These are phyloP conservation scores for Eristalis tenax DNA, from an alignment of 2,888 invertebrate genomes.

Conservation along the genomic window DNA sequence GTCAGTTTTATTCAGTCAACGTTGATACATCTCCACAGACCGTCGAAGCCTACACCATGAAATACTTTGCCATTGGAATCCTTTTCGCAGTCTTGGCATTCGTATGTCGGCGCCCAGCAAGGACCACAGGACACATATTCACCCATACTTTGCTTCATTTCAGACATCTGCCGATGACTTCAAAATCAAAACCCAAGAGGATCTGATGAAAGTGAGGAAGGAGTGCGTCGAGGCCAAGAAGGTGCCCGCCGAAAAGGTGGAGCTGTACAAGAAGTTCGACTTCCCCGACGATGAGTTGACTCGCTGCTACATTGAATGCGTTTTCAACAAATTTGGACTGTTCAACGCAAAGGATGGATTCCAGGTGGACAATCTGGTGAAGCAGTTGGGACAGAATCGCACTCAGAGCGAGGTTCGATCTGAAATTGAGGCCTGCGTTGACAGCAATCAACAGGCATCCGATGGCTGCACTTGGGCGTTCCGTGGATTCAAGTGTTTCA, in stretches of 20 bases:
- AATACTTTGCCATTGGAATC: constrained; percentile 77
- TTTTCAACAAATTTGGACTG: constrained; percentile 80
- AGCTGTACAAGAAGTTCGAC: constrained; percentile 80
- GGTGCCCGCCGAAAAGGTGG: constrained; percentile 78
- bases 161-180: constrained; percentile 78
- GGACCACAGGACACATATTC: background rate
- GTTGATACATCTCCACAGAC: constrained; percentile 24
- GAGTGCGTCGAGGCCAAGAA: constrained; percentile 79
- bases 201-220: constrained; percentile 78
- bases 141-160: background rate
- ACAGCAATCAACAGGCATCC: constrained; percentile 79
- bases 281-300: constrained; percentile 80
- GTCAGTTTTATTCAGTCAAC: constrained; percentile 70
- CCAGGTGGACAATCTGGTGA: constrained; percentile 79
- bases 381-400: constrained; percentile 79
- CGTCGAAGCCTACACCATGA: constrained; percentile 75
- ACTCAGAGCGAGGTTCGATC: constrained; percentile 78
- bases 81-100: constrained; percentile 78
- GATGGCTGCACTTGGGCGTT: constrained; percentile 79
- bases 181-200: constrained; percentile 79
- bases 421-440: constrained; percentile 79
- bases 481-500: constrained; percentile 81
- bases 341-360: constrained; percentile 79
- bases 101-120: constrained; percentile 75
- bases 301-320: constrained; percentile 80